Base-by-base conservation (phyloP, 2,797 vertebrate genomes). In the Meriones psammophilus region DNA sequence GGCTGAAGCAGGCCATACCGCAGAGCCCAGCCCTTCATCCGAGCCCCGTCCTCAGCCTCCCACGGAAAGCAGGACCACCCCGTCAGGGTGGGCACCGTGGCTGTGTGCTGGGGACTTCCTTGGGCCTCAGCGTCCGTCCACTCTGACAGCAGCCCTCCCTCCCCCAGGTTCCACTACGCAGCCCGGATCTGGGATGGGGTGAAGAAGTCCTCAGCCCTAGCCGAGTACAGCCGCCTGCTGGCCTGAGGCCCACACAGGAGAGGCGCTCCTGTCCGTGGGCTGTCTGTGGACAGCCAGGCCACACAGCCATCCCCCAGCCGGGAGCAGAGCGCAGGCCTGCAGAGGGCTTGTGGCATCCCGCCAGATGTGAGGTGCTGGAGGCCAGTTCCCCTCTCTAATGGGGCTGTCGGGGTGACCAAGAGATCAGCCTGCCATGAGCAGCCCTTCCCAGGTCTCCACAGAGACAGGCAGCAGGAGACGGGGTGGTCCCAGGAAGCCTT, bases 101-200 rank as follows among this genome's bases (percentile, higher is more conserved):
- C 83, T 2, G 22, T 5, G 0, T 64, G 74, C 87, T 71, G 24
- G 1, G 15, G 24, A 68, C 3, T 1, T 1, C 1, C 0, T 0
- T 15, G 20, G 28, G 13, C 79, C 80, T 74, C 46, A n/a, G 60
- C 54, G 76, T 36, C 39, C 54, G 76, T 10, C 78, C 33, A 18
- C 54, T 5, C 77, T 93, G 84, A 97, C 74, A 5, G 1, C 33
- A 8, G 8, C 6, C 20, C 28, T 58, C 56, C 33, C 50, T 9
- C 94, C 50, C 54, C 18, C 97, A 99, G 99, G 99, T 99, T 99
- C 98, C 99, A 99, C 97, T 99, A 99, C 0, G 99, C 99, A 1
- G 99, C 99, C 78, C 99, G 99, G 36, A 99, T 99, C 98, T 99
- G 99, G 99, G 99, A 99, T 1, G 99, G 99, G 5, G 99, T 99